Conservation (phyloP, 2,888 invertebrate genomes). For the Julus scanicus region DNA sequence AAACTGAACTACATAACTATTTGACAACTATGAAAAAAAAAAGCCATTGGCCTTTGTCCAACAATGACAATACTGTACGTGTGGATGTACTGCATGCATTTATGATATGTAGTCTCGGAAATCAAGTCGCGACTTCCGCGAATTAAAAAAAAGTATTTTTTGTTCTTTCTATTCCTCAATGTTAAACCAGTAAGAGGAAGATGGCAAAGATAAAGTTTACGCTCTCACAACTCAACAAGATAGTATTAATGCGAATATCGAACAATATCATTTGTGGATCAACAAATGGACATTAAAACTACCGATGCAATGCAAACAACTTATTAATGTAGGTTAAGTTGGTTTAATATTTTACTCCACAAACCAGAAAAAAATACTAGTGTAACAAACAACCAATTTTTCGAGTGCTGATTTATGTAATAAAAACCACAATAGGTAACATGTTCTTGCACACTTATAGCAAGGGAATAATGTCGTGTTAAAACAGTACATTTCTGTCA, state of each 20-base stretch:
- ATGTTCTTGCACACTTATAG: too few relatives aligned
- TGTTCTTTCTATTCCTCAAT: background rate
- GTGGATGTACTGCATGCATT: background rate
- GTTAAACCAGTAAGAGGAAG: background rate
- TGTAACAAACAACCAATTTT: too few relatives aligned
- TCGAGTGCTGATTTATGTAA: too few relatives aligned
- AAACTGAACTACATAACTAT: slow-evolving; percentile 19
- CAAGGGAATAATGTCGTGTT: too few relatives aligned
- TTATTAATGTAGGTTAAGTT: background rate
- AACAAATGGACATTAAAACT: background rate
- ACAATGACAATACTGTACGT: background rate
- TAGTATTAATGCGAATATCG: background rate
- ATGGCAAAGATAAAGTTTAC: background rate
- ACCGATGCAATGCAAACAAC: background rate
- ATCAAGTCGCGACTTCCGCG: background rate
- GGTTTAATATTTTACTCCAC: background rate
- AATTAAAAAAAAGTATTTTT: background rate
- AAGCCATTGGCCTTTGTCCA: slow-evolving; percentile 34
- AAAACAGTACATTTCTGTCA: too few relatives aligned
- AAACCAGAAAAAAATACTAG: background rate
- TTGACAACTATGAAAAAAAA: background rate
- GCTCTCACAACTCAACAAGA: background rate
- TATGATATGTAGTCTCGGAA: background rate
- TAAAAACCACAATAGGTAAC: too few relatives aligned
- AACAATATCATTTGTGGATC: background rate